phyloP scores from a whole-genome alignment of 2,888 invertebrate species.

The Tenthredo scrophulariae region DNA sequence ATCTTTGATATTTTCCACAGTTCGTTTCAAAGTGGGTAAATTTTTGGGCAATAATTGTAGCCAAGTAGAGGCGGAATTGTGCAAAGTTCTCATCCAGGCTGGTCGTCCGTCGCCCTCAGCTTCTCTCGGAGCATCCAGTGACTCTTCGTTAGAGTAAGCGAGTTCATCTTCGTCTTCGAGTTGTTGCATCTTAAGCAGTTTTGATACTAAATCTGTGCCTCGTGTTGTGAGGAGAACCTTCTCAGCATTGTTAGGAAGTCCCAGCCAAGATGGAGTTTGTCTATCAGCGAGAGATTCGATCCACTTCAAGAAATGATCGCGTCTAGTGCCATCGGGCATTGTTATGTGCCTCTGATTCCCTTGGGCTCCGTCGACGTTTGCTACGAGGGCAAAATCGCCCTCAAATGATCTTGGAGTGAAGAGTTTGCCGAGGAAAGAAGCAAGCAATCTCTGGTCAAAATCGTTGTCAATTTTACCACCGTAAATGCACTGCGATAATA shows the following conservation, averaged over 20 bases:
- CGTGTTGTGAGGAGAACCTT: constrained; percentile 91
- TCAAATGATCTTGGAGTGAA: constrained; percentile 98
- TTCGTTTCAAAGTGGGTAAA: constrained; percentile 90
- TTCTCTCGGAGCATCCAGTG: constrained; percentile 76
- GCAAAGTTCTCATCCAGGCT: constrained; percentile 98
- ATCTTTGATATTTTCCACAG: constrained; percentile 99
- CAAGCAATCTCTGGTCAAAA: constrained; percentile 96
- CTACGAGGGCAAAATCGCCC: constrained; percentile 96
- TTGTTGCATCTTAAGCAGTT: constrained; percentile 98
- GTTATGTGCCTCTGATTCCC: constrained; percentile 91
- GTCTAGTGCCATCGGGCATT: constrained; percentile 97
- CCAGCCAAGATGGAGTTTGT: constrained; percentile 99
- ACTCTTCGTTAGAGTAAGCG: constrained; percentile 89
- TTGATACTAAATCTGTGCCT: constrained; percentile 95
- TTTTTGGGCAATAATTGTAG: constrained; percentile 92
- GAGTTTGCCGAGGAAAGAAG: constrained; percentile 94
- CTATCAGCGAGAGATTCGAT: constrained; percentile 95
- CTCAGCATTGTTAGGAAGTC: constrained; percentile 98
- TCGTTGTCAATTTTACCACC: constrained; percentile 99
- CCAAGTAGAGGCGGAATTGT: constrained; percentile 96
- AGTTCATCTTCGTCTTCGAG: constrained; percentile 96
- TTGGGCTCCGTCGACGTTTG: constrained; percentile 87
- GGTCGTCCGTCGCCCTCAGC: constrained; percentile 92
- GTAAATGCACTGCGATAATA: constrained; percentile 99
- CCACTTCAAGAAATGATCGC: constrained; percentile 99